These are phyloP conservation scores for Ditylenchus dipsaci DNA, from an alignment of 1,140 invertebrate genomes.

Conservation along the genomic window DNA sequence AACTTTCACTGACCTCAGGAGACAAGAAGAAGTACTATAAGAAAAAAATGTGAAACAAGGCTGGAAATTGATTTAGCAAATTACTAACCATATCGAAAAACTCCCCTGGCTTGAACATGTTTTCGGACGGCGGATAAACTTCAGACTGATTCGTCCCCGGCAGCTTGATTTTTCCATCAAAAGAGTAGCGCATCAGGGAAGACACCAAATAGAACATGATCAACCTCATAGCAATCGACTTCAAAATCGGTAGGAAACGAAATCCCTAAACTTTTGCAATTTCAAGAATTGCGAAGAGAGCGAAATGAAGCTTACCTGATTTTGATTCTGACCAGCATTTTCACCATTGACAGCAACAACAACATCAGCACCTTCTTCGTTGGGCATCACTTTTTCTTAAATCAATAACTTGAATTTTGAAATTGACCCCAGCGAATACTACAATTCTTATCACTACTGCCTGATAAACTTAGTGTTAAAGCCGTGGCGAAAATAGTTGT, in stretches of 20 bases:
- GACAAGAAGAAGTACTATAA: background rate
- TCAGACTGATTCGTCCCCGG: background rate
- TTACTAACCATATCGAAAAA: conserved; percentile 30
- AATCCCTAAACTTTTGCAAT: conserved; percentile 19
- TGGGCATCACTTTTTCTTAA: no score
- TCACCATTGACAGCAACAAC: no score
- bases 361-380: no score
- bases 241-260: conserved; percentile 40
- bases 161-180: conserved; percentile 23
- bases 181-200: conserved; percentile 39
- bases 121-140: conserved; percentile 19
- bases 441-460: no score
- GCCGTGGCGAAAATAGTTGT: no score
- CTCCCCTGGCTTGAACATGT: conserved; percentile 29
- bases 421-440: no score
- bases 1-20: background rate
- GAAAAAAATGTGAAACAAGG: background rate
- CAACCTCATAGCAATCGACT: conserved; percentile 41
- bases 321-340: no score
- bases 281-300: no score
- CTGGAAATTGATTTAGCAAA: no score
- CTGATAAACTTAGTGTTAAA: no score
- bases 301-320: no score
- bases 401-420: no score
- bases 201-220: conserved; percentile 48